These are phyloP conservation scores for Netelia melanura DNA, from an alignment of 2,888 invertebrate genomes.

Conservation along the genomic window DNA sequence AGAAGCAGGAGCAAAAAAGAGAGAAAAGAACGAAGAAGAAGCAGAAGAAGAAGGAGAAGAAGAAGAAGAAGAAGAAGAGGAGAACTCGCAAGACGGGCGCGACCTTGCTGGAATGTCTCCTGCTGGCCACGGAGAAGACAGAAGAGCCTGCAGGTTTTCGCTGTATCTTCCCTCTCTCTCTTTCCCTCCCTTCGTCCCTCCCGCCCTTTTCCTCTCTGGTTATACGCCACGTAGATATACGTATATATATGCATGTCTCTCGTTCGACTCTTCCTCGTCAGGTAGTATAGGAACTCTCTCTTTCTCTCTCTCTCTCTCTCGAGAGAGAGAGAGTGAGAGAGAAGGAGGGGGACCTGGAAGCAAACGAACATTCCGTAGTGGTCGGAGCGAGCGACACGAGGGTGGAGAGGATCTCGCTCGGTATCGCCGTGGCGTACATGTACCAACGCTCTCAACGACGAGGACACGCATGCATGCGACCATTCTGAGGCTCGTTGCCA, in stretches of 20 bases:
- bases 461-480: not conserved
- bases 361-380: slow-evolving; percentile 28
- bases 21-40: slow-evolving; percentile 20
- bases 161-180: slow-evolving; percentile 25
- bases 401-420: slow-evolving; percentile 34
- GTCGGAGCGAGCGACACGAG: not conserved
- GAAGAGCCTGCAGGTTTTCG: slow-evolving; percentile 41
- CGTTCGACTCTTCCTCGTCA: slow-evolving; percentile 2
- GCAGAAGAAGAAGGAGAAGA: slow-evolving; percentile 28
- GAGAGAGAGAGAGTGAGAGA: not conserved
- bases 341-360: slow-evolving; percentile 14
- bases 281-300: not conserved
- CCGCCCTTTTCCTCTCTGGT: not conserved
- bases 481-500: slow-evolving; percentile 7
- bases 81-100: slow-evolving; percentile 55
- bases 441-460: not conserved
- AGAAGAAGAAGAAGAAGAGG: slow-evolving; percentile 41
- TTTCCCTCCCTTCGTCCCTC: not conserved
- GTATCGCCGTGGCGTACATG: slow-evolving; percentile 7
- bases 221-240: not conserved
- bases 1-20: slow-evolving; percentile 30
- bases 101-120: slow-evolving; percentile 71
- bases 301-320: too few relatives aligned
- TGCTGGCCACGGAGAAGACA: slow-evolving; percentile 63
- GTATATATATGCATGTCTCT: not conserved